Evolutionary conservation across 2,797 vertebrate species (phyloP), one percentile per base, ranked within the genome.

Genomic region (Spinus pinus): DNA sequence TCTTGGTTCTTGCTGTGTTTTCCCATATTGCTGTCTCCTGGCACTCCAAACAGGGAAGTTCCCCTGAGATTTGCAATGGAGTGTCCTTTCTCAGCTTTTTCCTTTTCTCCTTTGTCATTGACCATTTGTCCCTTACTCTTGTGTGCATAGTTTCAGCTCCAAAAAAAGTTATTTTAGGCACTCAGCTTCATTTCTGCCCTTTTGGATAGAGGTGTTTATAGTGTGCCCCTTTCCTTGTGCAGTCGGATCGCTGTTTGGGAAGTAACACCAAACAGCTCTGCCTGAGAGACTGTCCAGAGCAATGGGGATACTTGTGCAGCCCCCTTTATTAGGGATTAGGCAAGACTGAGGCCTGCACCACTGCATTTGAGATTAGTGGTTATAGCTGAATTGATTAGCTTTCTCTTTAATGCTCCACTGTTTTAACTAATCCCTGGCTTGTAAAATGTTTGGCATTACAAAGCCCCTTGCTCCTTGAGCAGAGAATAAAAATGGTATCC

Each of bases 61-160:
- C 65, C 41, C 42, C 64, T 0, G 0, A 33, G 67, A 42, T 71
- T 79, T 58, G 39, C 15, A 46, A 14, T 0, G 0, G 15, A 72
- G 20, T 70, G 9, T 70, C 9, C 11, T 77, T 85, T 51, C 47
- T 90, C 53, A 53, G 33, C 24, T 51, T 85, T 87, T 60, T 31
- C 56, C 20, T 87, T 93, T 21, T 82, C 15, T 53, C 39, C 62
- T 65, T 58, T 62, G 35, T 23, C 39, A 64, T 3, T 35, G n/a
- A 37, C 5, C 0, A 1, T 78, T 81, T 57, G 66, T 47, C 23
- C 25, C 56, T 87, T 73, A 47, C 14, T 39, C 37, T 58, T 5
- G 15, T 62, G 12, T 62, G 24, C 56, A 23, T 24, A 21, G 7
- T 47, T 80, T 82, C 14, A 11, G 47, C 35, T 37, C 39, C 41